Evolutionary conservation across 30 jellyfish, hydroid and myxozoan species (phyloP).

Genomic region (Aurelia coerulea): DNA sequence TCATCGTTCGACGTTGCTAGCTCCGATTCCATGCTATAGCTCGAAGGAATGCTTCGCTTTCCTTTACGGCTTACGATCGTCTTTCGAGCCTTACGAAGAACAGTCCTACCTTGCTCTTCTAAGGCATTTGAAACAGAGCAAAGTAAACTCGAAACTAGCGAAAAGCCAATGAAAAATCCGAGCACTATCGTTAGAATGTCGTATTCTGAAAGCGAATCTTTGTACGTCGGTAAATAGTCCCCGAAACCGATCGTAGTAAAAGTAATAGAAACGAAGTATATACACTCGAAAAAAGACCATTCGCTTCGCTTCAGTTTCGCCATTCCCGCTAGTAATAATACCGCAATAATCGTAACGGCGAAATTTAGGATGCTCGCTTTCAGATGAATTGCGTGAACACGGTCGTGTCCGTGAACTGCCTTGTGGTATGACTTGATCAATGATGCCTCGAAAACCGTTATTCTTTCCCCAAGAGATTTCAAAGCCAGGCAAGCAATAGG

Average conservation of each 20-base stretch:
- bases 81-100: constrained; percentile 21
- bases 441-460: constrained; percentile 10
- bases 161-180: constrained; percentile 53
- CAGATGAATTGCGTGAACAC: constrained; percentile 41
- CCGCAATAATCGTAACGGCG: constrained; percentile 25
- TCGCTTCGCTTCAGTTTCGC: constrained; percentile 52
- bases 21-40: no score
- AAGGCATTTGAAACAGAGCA: constrained; percentile 59
- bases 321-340: constrained; percentile 38
- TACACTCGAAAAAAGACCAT: constrained; percentile 66
- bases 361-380: constrained; percentile 47
- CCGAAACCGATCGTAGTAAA: constrained; percentile 75
- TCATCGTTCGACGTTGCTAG: no score
- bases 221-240: constrained; percentile 56
- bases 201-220: constrained; percentile 29
- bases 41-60: no score
- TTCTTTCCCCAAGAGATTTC: constrained; percentile 61
- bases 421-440: not conserved
- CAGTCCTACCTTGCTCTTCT: constrained; percentile 57
- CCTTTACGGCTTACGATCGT: no score
- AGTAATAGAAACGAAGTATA: constrained; percentile 47
- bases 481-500: constrained; percentile 66
- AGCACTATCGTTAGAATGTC: constrained; percentile 36
- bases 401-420: not conserved
- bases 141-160: constrained; percentile 56